Base-by-base conservation (phyloP, 2,113 vertebrate genomes). In the Pampusana beccarii region DNA sequence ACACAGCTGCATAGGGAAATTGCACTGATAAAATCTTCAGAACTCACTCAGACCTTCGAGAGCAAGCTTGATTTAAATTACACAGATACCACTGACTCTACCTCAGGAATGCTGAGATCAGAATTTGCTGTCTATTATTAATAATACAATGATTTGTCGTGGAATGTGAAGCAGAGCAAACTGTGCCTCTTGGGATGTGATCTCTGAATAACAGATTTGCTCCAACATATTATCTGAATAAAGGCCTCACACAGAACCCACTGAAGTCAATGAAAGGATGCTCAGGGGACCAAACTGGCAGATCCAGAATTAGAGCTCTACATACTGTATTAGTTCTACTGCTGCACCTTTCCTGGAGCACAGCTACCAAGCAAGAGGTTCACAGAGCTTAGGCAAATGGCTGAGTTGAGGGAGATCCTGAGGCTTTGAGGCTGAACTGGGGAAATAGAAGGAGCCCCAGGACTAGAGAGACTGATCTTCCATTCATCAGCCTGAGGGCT, bases 11-110 rank as follows among this genome's bases (percentile, higher is more conserved):
- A 92, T 69, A 83, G 75, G 88, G 88, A 96, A 97, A 93, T 95
- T 92, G 88, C 64, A 71, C 85, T 93, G 91, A 97, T 95, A 96
- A 95, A 94, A 95, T 94, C 94, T 96, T 91, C 81, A 89, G 89
- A 94, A 86, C 75, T 94, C 90, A 71, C 74, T 95, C 80, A 90
- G 94, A 95, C 85, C 79, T 95, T 29, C 2, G 38, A 88, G 82
- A 93, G 80, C 60, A 57, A 65, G 57, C 81, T 96, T 93, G 95
- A 93, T 96, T 95, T 94, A 96, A 95, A 95, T 96, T 94, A 96
- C 82, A 88, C 88, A 91, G 90, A 74, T 93, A 92, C 66, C 91
- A 92, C 60, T 40, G 69, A 53, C 86, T 93, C 65, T 94, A 84
- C 90, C 69, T 80, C 86, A 84, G 56, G 60, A 96, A 95, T 83